Evolutionary conservation across 30 jellyfish, hydroid and myxozoan genomes (phyloP), one percentile per base, ranked within the genome.

Genomic region (Hydractinia symbiolongicarpus): DNA sequence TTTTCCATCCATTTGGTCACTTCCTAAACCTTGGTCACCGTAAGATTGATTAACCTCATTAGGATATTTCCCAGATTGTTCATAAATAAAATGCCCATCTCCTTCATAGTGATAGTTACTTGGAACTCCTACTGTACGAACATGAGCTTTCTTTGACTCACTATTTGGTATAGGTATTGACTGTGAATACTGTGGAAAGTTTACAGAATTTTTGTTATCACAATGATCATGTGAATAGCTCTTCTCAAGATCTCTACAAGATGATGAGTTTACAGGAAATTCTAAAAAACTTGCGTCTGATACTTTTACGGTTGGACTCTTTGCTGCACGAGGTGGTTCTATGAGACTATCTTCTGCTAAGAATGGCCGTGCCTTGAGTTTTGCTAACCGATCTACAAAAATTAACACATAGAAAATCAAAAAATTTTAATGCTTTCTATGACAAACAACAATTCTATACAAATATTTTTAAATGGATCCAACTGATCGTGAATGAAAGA

Each of bases 281-380:
- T 4, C 52, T n/a, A 44, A n/a, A n/a, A n/a, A n/a, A 64, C 40
- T 44, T 13, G 74, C 52, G 40, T 51, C 16, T 6, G 74, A 13
- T n/a, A 7, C 17, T 64, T 64, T 64, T 7, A 1, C 52, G 16
- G 40, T 51, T 64, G 74, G 74, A n/a, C 52, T n/a, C 40, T 64
- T 40, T 14, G 86, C 83, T n/a, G 51, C 76, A n/a, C 71, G 86
- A 11, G 82, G 87, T 10, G 95, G 83, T 9, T 78, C 78, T 20
- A 67, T 62, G 9, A 84, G 74, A 17, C 17, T 61, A 49, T 77
- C 86, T n/a, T 83, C 90, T 5, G 95, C 56, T 9, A 94, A 86
- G 71, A 88, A 94, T 14, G 96, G 97, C 75, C 92, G 81, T 73
- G 99, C 99, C 50, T 77, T 82, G 73, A 82, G 70, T 76, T 82